Percentiles rank a stretch among this genome's conserved stretches.
Conservation (phyloP, 30 jellyfish, hydroid and myxozoan genomes). For the Calvadosia cruxmelitensis region DNA sequence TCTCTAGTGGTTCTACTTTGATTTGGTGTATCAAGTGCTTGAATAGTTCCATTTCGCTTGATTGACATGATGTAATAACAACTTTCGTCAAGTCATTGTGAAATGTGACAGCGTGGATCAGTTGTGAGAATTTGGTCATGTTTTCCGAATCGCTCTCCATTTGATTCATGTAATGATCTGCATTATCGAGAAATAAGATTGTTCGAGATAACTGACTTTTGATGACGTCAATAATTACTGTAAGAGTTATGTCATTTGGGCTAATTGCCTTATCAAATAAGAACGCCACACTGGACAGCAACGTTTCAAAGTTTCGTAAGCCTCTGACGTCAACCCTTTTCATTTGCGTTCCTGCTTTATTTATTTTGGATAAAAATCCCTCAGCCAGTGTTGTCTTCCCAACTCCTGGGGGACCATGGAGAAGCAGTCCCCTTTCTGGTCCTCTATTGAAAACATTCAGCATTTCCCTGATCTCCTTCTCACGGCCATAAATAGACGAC, state of each 20-base stretch:
- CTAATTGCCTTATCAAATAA: neutral
- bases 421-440: neutral
- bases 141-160: too few species aligned
- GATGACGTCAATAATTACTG: too few species aligned
- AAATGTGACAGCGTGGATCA: neutral
- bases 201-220: neutral
- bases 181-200: neutral
- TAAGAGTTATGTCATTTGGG: neutral
- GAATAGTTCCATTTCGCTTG: neutral
- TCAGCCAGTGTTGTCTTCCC: neutral
- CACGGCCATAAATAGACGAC: too few species aligned
- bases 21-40: neutral
- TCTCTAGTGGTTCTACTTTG: neutral
- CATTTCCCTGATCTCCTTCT: neutral
- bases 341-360: neutral
- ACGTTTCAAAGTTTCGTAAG: neutral
- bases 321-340: neutral
- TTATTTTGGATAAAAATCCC: too few species aligned
- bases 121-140: neutral
- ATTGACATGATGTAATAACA: neutral
- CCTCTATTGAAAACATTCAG: neutral
- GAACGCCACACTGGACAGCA: neutral
- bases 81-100: neutral
- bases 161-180: neutral
- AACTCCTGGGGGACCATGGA: neutral